Evolutionary conservation across 1,140 invertebrate genomes (phyloP).

Genomic region (Hyles euphorbiae): DNA sequence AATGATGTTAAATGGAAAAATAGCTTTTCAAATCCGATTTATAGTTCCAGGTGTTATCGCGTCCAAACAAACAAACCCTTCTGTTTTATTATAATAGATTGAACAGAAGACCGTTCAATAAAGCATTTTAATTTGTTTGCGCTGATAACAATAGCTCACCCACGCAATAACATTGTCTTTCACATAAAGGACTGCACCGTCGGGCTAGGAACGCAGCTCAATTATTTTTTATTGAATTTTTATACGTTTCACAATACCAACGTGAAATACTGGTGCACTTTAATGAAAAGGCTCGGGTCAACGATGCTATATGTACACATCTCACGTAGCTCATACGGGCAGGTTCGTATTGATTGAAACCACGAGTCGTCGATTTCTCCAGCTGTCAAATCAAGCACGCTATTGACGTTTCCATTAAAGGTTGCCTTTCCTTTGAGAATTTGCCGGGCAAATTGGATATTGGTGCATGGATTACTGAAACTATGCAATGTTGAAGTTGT

Average conservation of each 20-base stretch:
- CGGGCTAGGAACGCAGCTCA: no score
- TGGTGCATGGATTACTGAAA: no score
- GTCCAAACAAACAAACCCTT: no score
- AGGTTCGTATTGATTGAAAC: constrained; percentile 17
- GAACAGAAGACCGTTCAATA: no score
- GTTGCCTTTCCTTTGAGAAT: constrained; percentile 1
- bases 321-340: constrained; percentile 18
- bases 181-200: not conserved
- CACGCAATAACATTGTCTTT: not conserved
- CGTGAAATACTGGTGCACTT: not conserved
- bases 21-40: no score
- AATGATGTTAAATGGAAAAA: no score
- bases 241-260: not conserved
- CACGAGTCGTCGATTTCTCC: constrained; percentile 9
- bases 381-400: constrained; percentile 12
- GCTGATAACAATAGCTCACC: not conserved
- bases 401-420: constrained; percentile 10
- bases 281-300: constrained; percentile 1
- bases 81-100: no score
- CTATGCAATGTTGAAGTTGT: no score
- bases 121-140: no score
- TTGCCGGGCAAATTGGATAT: no score
- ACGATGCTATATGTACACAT: constrained; percentile 9
- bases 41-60: no score
- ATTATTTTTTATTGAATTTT: not conserved